Percentiles rank a stretch among this genome's conserved stretches.
These are phyloP conservation scores for Pangasius sanitwongsei DNA, from an alignment of 2,797 vertebrate genomes.

Conservation along the genomic window DNA sequence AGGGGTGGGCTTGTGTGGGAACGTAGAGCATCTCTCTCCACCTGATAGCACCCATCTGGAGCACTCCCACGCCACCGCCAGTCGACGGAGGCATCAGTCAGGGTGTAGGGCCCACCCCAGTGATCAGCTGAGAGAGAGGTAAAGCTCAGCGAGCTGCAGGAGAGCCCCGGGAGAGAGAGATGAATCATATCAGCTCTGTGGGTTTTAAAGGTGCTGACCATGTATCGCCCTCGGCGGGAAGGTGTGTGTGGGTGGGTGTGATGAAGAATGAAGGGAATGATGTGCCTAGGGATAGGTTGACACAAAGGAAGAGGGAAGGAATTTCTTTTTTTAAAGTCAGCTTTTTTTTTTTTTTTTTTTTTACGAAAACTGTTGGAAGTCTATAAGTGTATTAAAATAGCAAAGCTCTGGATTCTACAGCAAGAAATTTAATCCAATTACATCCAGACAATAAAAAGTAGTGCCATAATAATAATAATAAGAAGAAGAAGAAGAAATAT, in stretches of 20 bases:
- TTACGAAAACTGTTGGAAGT: background rate
- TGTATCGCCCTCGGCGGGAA: slow-evolving; percentile 45
- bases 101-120: slow-evolving; percentile 21
- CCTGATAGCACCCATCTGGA: slow-evolving; percentile 16
- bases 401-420: background rate
- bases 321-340: background rate
- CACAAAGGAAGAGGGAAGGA: background rate
- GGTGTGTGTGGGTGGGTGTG: background rate
- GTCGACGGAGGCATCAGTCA: slow-evolving; percentile 35
- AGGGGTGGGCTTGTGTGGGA: background rate
- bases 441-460: background rate
- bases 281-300: slow-evolving; percentile 14
- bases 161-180: slow-evolving; percentile 53
- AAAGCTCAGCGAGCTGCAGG: slow-evolving; percentile 22
- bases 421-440: background rate
- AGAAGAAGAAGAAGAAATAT: too few species aligned
- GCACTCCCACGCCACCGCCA: background rate
- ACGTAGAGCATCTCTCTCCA: background rate
- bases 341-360: background rate
- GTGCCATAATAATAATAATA: background rate
- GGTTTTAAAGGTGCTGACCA: slow-evolving; percentile 61
- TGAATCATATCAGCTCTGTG: slow-evolving; percentile 56
- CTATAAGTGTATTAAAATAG: background rate
- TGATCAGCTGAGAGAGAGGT: slow-evolving; percentile 41
- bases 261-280: slow-evolving; percentile 9